Evolutionary conservation across 1,140 invertebrate genomes (phyloP).

Genomic region (Dolichoris vasculosae): DNA sequence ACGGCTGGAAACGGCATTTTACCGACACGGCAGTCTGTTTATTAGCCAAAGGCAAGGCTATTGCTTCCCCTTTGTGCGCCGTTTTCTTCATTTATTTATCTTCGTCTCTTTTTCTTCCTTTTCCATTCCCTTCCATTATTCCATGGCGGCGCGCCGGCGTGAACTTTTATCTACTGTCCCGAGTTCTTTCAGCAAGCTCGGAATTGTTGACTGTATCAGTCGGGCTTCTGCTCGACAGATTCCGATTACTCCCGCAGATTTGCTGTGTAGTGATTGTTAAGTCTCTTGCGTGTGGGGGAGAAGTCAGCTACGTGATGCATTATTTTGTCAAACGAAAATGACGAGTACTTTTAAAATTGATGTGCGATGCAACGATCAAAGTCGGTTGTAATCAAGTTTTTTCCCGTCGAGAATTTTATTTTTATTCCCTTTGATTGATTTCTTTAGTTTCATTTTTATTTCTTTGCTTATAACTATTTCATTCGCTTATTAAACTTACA

Average conservation of each 20-base stretch:
- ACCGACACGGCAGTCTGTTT: constrained; percentile 63
- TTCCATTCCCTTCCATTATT: neutral
- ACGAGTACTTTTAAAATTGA: constrained; percentile 50
- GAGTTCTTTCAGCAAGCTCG: neutral
- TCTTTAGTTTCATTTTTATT: neutral
- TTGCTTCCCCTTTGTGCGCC: constrained; percentile 64
- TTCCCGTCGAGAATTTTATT: constrained; percentile 2
- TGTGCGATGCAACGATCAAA: constrained; percentile 30
- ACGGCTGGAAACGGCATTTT: constrained; percentile 21
- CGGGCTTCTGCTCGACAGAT: constrained; percentile 8
- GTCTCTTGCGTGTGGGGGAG: neutral
- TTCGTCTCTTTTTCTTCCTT: constrained; percentile 51
- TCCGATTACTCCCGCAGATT: constrained; percentile 38
- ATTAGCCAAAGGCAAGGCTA: constrained; percentile 66
- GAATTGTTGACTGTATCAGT: neutral
- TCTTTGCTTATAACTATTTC: too few species aligned
- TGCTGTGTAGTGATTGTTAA: neutral
- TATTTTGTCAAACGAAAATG: constrained; percentile 45
- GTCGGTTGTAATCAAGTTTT: constrained; percentile 43
- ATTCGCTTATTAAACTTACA: too few species aligned
- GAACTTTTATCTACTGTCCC: constrained; percentile 8
- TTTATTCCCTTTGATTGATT: constrained; percentile 18
- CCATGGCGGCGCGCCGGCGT: neutral
- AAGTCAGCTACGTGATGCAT: constrained; percentile 37
- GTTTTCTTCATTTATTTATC: constrained; percentile 70